Evolutionary conservation across 1,140 invertebrate genomes (phyloP).

Genomic region (Leptinotarsa defecta): DNA sequence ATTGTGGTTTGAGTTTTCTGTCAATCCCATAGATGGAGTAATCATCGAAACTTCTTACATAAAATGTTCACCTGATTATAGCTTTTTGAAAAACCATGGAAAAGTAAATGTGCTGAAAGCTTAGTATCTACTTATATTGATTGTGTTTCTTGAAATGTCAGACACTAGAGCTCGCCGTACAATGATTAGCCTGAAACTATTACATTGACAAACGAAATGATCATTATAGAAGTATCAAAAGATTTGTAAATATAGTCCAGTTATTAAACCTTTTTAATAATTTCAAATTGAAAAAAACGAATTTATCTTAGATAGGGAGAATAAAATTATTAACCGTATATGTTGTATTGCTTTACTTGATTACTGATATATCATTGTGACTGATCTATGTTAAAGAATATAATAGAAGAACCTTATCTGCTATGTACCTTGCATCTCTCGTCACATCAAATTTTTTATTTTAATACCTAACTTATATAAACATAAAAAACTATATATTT

Average conservation of each 20-base stretch:
- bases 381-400: conserved; percentile 54
- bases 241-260: conserved; percentile 57
- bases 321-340: conserved; percentile 53
- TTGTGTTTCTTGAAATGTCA: conserved; percentile 20
- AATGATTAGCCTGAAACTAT: conserved; percentile 17
- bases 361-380: conserved; percentile 55
- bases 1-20: too few species aligned
- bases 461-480: conserved; percentile 40
- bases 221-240: conserved; percentile 45
- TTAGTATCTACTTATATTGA: neutral
- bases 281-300: conserved; percentile 57
- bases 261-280: conserved; percentile 56
- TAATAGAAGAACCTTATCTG: conserved; percentile 46
- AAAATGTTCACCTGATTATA: too few species aligned
- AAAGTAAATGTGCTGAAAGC: neutral
- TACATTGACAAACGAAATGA: conserved; percentile 32
- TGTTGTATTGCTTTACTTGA: conserved; percentile 58
- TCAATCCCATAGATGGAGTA: too few species aligned
- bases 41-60: too few species aligned
- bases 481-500: conserved; percentile 45
- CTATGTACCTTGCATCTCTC: conserved; percentile 51
- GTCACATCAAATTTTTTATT: conserved; percentile 42
- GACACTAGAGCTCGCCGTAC: conserved; percentile 5
- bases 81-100: neutral
- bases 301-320: conserved; percentile 57